These are phyloP conservation scores for Palythoa grandiflora DNA, from an alignment of 92 coral and sea anemone species.

Conservation along the genomic window DNA sequence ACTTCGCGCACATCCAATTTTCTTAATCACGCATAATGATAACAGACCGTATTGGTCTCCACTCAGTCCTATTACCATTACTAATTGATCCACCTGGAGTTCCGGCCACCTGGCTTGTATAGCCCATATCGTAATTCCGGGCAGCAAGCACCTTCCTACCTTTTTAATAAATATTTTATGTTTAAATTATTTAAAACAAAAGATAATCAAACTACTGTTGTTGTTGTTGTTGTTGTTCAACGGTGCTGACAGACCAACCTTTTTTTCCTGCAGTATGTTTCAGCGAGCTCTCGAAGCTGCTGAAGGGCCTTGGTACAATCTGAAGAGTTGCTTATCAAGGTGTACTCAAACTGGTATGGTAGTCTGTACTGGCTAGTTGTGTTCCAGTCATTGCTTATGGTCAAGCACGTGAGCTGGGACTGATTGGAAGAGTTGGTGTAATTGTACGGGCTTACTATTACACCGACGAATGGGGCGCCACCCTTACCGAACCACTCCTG, in stretches of 20 bases:
- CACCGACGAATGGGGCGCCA: constrained; percentile 88
- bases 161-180: too few species aligned
- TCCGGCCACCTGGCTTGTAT: too few species aligned
- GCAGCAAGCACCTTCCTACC: too few species aligned
- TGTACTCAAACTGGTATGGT: constrained; percentile 89
- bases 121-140: too few species aligned
- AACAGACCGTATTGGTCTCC: too few species aligned
- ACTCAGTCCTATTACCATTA: too few species aligned
- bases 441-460: constrained; percentile 90
- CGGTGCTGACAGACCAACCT: neutral
- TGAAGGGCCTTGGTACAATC: constrained; percentile 62
- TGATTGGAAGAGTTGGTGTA: constrained; percentile 85
- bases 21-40: too few species aligned
- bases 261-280: constrained; percentile 61
- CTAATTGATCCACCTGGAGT: too few species aligned
- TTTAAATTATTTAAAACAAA: too few species aligned
- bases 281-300: constrained; percentile 63
- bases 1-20: too few species aligned
- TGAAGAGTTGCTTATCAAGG: constrained; percentile 50
- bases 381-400: constrained; percentile 87
- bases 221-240: neutral
- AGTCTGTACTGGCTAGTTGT: constrained; percentile 82
- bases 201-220: too few species aligned
- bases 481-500: constrained; percentile 95
- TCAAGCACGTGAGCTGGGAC: constrained; percentile 86